These are phyloP conservation scores for Syrmaticus mikado DNA, from an alignment of 2,113 vertebrate species.

Conservation along the genomic window DNA sequence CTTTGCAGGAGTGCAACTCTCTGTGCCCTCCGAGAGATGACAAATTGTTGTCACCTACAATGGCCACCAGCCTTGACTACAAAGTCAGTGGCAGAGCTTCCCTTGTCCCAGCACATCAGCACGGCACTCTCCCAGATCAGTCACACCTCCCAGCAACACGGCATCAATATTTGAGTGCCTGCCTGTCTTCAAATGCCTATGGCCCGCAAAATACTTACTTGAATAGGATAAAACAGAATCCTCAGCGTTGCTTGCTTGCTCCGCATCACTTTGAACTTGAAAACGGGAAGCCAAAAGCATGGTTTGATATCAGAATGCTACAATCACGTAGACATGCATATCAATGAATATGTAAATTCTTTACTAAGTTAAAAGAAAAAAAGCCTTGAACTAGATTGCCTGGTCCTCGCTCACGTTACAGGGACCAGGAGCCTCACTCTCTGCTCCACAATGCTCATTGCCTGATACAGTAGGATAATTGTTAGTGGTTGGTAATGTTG, in stretches of 20 bases:
- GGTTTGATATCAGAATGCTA: neutral
- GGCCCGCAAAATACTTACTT: neutral
- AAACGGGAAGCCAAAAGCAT: neutral
- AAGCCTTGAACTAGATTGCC: neutral
- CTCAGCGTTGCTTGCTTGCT: neutral
- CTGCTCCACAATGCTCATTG: neutral
- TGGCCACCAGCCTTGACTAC: neutral
- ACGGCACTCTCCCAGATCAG: neutral
- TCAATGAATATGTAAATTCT: neutral
- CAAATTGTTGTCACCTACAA: accelerated
- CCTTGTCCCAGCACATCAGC: neutral
- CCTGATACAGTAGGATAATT: neutral
- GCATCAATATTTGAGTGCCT: neutral
- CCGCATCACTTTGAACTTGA: neutral
- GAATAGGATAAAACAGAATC: neutral
- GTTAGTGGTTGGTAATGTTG: neutral
- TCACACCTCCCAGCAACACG: accelerated
- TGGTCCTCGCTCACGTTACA: neutral
- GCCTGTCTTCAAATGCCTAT: neutral
- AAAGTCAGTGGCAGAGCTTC: accelerated
- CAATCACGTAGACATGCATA: neutral
- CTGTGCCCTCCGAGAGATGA: accelerated
- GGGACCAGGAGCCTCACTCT: neutral
- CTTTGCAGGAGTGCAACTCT: neutral
- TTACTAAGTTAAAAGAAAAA: neutral